Conservation (phyloP, 2,888 invertebrate species). For the Eurytoma californica region DNA sequence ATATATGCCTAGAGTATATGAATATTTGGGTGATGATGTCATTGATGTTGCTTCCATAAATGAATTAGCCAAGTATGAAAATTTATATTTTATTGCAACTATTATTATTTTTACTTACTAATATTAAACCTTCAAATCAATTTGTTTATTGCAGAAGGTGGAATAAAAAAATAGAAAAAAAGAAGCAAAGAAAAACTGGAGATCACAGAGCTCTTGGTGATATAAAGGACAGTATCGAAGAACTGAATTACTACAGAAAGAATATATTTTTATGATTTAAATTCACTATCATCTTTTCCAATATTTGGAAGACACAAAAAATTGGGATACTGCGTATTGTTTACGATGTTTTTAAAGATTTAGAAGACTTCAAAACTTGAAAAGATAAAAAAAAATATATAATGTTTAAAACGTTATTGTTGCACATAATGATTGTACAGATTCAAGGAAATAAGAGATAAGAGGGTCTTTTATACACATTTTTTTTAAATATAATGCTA, state of each 20-base stretch:
- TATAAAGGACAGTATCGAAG: conserved; percentile 89
- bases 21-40: conserved; percentile 91
- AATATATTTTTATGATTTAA: conserved; percentile 53
- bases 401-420: conserved; percentile 12
- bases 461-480: not conserved
- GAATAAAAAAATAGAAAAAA: conserved; percentile 80
- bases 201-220: conserved; percentile 87
- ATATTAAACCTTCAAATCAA: conserved; percentile 2
- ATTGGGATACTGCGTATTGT: not conserved
- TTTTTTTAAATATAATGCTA: not conserved
- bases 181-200: conserved; percentile 80
- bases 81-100: conserved; percentile 30
- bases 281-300: conserved; percentile 15
- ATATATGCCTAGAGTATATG: conserved; percentile 87
- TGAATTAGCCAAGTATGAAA: conserved; percentile 79
- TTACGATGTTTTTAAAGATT: not conserved
- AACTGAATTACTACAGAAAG: conserved; percentile 86
- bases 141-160: conserved; percentile 79
- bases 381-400: not conserved
- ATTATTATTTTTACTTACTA: not conserved
- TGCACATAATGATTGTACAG: not conserved
- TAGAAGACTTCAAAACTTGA: not conserved
- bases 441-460: no score
- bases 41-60: conserved; percentile 95
- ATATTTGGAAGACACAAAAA: not conserved